Percentiles rank a stretch among this genome's conserved stretches.
Conservation (phyloP, 1,140 invertebrate genomes). For the Meloidogyne floridensis region DNA sequence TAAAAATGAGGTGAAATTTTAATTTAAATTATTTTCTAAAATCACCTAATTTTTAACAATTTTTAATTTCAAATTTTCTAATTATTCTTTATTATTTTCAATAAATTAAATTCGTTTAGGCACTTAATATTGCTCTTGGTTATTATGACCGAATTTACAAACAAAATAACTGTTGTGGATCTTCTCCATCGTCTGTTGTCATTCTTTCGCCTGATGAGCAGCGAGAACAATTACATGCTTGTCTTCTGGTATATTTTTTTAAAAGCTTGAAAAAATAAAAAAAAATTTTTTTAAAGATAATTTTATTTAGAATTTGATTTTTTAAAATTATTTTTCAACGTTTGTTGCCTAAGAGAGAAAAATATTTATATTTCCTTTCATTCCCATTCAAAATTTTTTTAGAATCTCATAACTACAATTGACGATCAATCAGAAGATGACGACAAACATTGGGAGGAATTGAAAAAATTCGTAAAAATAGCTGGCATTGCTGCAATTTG, state of each 20-base stretch:
- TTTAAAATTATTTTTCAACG: too few species aligned
- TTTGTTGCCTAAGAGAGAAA: too few species aligned
- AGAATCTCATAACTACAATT: neutral
- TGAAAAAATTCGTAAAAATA: neutral
- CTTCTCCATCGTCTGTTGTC: neutral
- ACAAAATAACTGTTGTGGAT: neutral
- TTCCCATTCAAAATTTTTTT: neutral
- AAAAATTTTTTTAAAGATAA: too few species aligned
- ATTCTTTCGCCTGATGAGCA: neutral
- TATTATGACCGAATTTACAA: slow-evolving; percentile 6
- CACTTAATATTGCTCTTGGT: neutral
- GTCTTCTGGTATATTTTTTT: neutral
- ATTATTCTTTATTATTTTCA: neutral
- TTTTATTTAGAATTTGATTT: too few species aligned
- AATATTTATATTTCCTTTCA: too few species aligned
- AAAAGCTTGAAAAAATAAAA: too few species aligned
- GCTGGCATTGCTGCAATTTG: neutral
- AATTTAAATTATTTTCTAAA: too few species aligned
- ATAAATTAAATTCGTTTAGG: neutral
- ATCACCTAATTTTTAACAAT: too few species aligned
- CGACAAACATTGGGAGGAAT: neutral
- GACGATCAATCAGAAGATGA: neutral
- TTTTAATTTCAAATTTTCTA: too few species aligned
- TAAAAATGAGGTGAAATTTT: neutral
- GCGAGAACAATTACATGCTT: neutral